Evolutionary conservation across 2,113 vertebrate species (phyloP).

Genomic region (Sylvilagus bachmani): DNA sequence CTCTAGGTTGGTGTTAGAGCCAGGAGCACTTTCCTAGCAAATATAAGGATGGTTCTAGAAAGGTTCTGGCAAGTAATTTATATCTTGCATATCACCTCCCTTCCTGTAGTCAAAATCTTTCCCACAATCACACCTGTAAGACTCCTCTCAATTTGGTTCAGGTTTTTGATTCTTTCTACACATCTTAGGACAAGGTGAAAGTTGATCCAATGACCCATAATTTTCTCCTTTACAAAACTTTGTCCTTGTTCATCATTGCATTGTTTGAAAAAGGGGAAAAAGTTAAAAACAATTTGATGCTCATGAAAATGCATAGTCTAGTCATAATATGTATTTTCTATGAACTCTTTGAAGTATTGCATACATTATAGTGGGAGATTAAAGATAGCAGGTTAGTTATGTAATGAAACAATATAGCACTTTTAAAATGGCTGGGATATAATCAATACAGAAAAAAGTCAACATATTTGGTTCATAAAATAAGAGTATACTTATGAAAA

Average conservation of each 20-base stretch:
- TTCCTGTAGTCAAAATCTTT: not conserved
- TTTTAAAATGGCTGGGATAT: not conserved
- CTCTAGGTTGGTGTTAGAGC: not conserved
- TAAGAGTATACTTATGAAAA: constrained; percentile 16
- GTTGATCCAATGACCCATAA: not conserved
- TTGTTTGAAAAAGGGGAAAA: not conserved
- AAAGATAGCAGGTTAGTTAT: not conserved
- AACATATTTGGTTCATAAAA: constrained; percentile 22
- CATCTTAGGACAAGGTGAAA: not conserved
- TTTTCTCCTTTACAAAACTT: constrained; percentile 18
- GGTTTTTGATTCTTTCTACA: not conserved
- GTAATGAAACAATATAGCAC: not conserved
- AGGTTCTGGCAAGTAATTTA: not conserved
- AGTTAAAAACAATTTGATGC: not conserved
- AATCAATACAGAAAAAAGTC: constrained; percentile 21
- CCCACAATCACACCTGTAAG: not conserved
- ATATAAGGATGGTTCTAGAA: not conserved
- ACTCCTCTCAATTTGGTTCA: not conserved
- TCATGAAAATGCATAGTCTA: too few species aligned
- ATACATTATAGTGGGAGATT: not conserved
- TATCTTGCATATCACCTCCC: not conserved
- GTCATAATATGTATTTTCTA: too few species aligned
- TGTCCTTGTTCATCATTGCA: not conserved
- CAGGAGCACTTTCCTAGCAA: not conserved
- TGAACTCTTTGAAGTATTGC: too few species aligned